Conservation (phyloP, 2,113 vertebrate species). For the Sorex fumeus region DNA sequence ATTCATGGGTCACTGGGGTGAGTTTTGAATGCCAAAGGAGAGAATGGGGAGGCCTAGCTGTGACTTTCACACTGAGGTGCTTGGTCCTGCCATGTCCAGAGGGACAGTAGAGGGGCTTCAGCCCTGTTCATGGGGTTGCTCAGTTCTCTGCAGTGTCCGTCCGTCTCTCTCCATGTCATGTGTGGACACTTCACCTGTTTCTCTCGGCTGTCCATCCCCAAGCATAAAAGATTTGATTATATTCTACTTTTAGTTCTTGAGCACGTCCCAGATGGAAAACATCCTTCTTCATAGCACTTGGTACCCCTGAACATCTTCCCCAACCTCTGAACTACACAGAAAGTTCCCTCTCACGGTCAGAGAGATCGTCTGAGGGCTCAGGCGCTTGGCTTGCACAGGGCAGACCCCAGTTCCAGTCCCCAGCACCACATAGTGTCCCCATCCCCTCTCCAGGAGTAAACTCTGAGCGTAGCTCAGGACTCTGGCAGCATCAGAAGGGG, state of each 20-base stretch:
- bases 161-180: neutral
- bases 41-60: neutral
- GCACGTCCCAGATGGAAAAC: too few species aligned
- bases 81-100: neutral
- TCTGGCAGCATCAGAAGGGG: too few species aligned
- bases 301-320: neutral
- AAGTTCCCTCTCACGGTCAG: neutral
- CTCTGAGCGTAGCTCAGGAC: too few species aligned
- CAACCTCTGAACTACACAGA: neutral
- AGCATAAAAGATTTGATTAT: neutral
- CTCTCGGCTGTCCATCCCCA: neutral
- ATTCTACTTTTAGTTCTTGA: neutral
- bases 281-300: neutral
- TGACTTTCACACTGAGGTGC: neutral
- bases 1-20: neutral
- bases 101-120: neutral
- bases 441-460: too few species aligned
- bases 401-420: too few species aligned
- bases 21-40: constrained; percentile 16
- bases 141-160: neutral
- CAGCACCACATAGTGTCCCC: too few species aligned
- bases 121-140: neutral
- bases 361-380: too few species aligned
- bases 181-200: neutral
- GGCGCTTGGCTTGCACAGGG: too few species aligned